These are phyloP conservation scores for Sebastes diploproa DNA, from an alignment of 2,797 vertebrate species.

Conservation along the genomic window DNA sequence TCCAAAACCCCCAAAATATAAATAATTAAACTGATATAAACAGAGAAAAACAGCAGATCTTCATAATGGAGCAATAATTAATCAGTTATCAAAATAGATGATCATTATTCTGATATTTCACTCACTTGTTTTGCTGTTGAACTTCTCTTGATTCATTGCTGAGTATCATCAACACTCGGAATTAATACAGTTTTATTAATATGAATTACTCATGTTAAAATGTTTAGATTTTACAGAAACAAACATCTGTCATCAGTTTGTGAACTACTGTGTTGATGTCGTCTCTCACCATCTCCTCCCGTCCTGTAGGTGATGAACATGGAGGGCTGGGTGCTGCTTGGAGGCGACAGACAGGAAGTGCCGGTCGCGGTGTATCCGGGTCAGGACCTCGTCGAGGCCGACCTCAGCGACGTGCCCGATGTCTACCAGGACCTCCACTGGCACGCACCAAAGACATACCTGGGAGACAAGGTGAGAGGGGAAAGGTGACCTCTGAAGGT, in stretches of 20 bases:
- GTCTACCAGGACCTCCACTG: slow-evolving; percentile 93
- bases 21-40: not conserved
- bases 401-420: slow-evolving; percentile 86
- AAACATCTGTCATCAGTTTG: not conserved
- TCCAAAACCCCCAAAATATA: not conserved
- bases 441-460: slow-evolving; percentile 89
- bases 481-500: not conserved
- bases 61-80: not conserved
- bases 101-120: not conserved
- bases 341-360: slow-evolving; percentile 88
- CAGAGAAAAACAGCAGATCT: not conserved
- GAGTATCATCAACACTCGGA: not conserved
- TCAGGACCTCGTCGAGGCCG: slow-evolving; percentile 84
- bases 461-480: slow-evolving; percentile 89
- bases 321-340: slow-evolving; percentile 88
- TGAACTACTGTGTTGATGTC: not conserved
- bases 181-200: not conserved
- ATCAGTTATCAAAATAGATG: not conserved
- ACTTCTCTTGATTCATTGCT: not conserved
- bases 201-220: not conserved
- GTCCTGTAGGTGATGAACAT: slow-evolving; percentile 86
- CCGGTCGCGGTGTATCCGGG: slow-evolving; percentile 69
- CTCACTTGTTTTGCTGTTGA: not conserved
- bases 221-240: not conserved
- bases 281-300: not conserved